phyloP scores from a whole-genome alignment of 1,140 invertebrate genomes.

The Lepidurus arcticus region DNA sequence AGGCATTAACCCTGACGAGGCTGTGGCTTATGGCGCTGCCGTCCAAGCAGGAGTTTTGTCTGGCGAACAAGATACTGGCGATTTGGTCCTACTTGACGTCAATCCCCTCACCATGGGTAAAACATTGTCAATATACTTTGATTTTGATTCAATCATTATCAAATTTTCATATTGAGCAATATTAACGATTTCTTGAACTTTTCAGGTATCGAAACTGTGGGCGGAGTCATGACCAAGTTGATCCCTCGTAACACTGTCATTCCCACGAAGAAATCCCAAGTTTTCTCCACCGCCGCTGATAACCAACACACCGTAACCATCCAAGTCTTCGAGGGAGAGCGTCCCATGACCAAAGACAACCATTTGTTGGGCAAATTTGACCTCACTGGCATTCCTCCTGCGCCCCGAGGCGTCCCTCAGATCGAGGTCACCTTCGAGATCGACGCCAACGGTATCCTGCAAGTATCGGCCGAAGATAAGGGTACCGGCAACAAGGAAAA shows the following conservation, averaged over 20 bases:
- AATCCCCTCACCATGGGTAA: conserved; percentile 92
- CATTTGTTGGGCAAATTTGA: conserved; percentile 97
- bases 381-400: conserved; percentile 94
- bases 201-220: conserved; percentile 86
- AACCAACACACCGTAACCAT: conserved; percentile 99
- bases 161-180: no score
- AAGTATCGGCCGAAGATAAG: conserved; percentile 94
- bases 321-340: conserved; percentile 76
- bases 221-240: conserved; percentile 98
- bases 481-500: conserved; percentile 97
- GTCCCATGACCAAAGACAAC: conserved; percentile 90
- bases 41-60: conserved; percentile 88
- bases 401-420: conserved; percentile 95
- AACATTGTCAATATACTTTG: neutral
- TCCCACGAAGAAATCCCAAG: conserved; percentile 99
- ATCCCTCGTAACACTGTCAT: conserved; percentile 98
- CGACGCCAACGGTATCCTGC: conserved; percentile 96
- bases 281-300: conserved; percentile 98
- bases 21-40: conserved; percentile 96
- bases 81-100: conserved; percentile 94
- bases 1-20: conserved; percentile 98
- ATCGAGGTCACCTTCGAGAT: conserved; percentile 99
- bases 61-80: conserved; percentile 87
- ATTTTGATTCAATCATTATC: no score
- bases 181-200: neutral